Conservation (phyloP, 1,140 invertebrate genomes). For the Platyscapa corneri region DNA sequence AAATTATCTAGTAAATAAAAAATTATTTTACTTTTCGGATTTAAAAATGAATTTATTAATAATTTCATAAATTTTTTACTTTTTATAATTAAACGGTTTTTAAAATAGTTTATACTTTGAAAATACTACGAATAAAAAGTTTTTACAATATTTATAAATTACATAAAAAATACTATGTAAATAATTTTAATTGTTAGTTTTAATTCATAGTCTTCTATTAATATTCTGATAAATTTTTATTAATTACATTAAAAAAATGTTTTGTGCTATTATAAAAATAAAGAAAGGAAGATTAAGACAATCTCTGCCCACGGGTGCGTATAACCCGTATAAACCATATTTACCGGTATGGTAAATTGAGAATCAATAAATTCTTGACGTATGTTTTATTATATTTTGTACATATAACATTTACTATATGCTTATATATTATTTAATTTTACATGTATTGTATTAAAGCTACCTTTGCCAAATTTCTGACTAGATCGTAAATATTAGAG, state of each 20-base stretch:
- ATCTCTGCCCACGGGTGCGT: constrained; percentile 51
- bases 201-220: no score
- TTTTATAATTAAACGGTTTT: no score
- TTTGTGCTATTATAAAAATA: constrained; percentile 44
- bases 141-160: neutral
- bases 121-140: neutral
- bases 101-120: neutral
- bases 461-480: constrained; percentile 67
- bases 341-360: constrained; percentile 57
- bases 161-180: neutral
- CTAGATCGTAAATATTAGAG: constrained; percentile 59
- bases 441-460: constrained; percentile 58
- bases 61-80: no score
- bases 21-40: no score
- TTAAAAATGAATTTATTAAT: no score
- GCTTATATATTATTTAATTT: constrained; percentile 55
- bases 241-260: constrained; percentile 1
- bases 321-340: constrained; percentile 49
- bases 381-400: constrained; percentile 56
- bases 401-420: constrained; percentile 55
- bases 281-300: constrained; percentile 48
- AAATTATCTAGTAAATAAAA: no score
- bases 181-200: neutral
- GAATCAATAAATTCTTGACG: constrained; percentile 55
- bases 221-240: no score